Conservation (phyloP, 2,797 vertebrate genomes). For the Clamator glandarius region DNA sequence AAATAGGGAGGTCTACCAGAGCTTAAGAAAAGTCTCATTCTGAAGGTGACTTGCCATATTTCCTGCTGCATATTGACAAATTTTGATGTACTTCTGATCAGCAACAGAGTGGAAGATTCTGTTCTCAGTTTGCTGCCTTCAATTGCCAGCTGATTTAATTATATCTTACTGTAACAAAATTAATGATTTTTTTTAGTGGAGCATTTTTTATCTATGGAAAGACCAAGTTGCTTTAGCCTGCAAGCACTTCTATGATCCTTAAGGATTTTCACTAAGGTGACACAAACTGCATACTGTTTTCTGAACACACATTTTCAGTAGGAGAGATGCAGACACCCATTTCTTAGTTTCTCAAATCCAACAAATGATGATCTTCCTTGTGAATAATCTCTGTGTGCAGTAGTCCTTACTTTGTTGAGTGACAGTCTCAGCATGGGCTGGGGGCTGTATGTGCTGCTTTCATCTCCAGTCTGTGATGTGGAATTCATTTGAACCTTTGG, state of each 20-base stretch:
- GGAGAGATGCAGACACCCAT: not conserved
- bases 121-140: not conserved
- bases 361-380: not conserved
- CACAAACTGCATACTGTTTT: not conserved
- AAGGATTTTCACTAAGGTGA: not conserved
- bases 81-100: not conserved
- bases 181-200: constrained; percentile 4
- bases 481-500: not conserved
- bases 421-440: not conserved
- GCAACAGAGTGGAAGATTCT: not conserved
- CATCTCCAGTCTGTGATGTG: not conserved
- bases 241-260: not conserved
- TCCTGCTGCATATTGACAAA: not conserved
- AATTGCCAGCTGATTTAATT: constrained; percentile 30
- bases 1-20: not conserved
- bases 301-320: not conserved
- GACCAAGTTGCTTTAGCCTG: not conserved
- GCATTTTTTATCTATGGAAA: not conserved
- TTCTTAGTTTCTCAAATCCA: not conserved
- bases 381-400: not conserved
- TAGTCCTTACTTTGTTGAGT: not conserved
- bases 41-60: not conserved
- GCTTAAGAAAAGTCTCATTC: not conserved
- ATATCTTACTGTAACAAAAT: constrained; percentile 13
- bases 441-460: fast-evolving